Evolutionary conservation across 2,888 invertebrate genomes (phyloP).

Genomic region (Cactoblastis cactorum): DNA sequence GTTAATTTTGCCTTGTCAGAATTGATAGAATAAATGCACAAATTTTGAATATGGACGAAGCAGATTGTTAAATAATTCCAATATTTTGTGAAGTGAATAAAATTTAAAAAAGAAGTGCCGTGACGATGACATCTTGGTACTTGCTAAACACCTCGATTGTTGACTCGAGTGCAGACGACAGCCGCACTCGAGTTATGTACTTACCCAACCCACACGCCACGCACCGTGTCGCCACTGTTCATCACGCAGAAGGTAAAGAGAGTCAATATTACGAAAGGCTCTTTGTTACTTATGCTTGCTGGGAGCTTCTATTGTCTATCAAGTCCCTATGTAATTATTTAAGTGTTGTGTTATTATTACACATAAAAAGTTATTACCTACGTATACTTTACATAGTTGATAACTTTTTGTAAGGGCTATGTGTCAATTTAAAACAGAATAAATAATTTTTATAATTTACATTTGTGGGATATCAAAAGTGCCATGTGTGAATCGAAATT

Average conservation of each 20-base stretch:
- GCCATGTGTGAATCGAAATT: too few relatives aligned
- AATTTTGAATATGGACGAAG: too few relatives aligned
- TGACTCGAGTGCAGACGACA: not conserved
- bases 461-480: too few relatives aligned
- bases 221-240: not conserved
- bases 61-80: too few relatives aligned
- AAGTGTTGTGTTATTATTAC: too few relatives aligned
- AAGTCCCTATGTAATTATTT: not conserved
- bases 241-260: not conserved
- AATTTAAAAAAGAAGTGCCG: not conserved
- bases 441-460: too few relatives aligned
- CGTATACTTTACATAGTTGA: too few relatives aligned
- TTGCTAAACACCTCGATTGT: not conserved
- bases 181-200: constrained; percentile 5
- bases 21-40: too few relatives aligned
- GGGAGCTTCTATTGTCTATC: not conserved
- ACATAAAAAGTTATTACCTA: too few relatives aligned
- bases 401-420: too few relatives aligned
- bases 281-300: not conserved
- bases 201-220: constrained; percentile 6
- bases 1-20: too few relatives aligned
- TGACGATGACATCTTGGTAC: not conserved
- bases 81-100: not conserved
- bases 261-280: constrained; percentile 4
- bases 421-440: too few relatives aligned